Evolutionary conservation across 2,797 vertebrate genomes (phyloP), one percentile per base, ranked within the genome.

Genomic region (Lophotriccus pileatus): DNA sequence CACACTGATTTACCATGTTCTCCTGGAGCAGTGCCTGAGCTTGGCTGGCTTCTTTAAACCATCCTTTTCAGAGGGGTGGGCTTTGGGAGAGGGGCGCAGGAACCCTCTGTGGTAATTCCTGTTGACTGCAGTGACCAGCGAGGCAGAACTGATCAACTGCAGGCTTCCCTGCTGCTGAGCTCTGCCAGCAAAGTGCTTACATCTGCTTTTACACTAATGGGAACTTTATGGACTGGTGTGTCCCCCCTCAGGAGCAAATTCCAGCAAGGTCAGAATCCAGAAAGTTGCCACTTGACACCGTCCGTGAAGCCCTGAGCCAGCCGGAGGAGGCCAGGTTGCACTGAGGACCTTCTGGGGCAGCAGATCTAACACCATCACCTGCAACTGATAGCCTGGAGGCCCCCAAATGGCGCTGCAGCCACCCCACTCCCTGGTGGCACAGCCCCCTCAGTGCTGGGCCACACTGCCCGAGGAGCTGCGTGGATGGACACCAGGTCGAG

Each of bases 61-160:
- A 49, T 60, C 12, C 36, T 58, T 79, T 89, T 76, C n/a, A 27
- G 90, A 55, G 47, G 78, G 77, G 69, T 93, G 83, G 74, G 91
- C 80, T 84, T 56, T n/a, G 37, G 52, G 89, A 77, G 83, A 64
- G 62, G 89, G 94, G 63, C 73, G 77, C 62, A 91, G 87, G 85
- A 92, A 88, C 41, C 77, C 88, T 89, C 66, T 55, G 85, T 2
- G 36, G 89, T 94, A 92, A 95, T 93, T 95, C 85, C 95, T 96
- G 92, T 95, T 96, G 95, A 94, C 91, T 94, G 94, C 93, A 82
- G 92, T 93, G 96, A 91, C 93, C 93, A 94, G 95, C 0, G 92
- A 96, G 93, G 95, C 96, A 96, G 94, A 97, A 96, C 96, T 96
- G 95, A 96, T 95, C 94, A 95, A 81, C 84, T 94, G 89, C 95